These are phyloP conservation scores for Margarornis squamiger DNA, from an alignment of 2,797 vertebrate genomes.

Conservation along the genomic window DNA sequence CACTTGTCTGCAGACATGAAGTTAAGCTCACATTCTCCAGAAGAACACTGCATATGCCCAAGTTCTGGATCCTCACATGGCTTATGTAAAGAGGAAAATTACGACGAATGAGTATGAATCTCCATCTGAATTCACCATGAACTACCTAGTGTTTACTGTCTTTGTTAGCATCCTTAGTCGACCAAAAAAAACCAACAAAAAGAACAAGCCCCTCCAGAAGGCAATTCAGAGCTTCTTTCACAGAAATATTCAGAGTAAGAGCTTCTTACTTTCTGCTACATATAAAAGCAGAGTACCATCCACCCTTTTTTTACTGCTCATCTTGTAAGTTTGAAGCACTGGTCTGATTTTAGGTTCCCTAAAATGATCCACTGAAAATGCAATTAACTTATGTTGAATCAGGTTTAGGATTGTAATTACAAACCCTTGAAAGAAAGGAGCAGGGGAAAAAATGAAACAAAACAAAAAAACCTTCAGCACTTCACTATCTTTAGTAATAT, in stretches of 20 bases:
- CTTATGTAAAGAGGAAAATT: background rate
- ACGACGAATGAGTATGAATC: background rate
- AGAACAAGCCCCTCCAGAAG: background rate
- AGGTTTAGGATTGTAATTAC: background rate
- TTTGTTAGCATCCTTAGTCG: background rate
- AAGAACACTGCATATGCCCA: background rate
- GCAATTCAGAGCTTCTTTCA: background rate
- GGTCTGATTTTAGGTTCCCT: background rate
- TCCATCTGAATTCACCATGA: background rate
- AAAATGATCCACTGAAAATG: background rate
- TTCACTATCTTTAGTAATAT: background rate
- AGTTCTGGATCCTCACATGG: background rate
- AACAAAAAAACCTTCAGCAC: background rate
- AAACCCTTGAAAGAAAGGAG: background rate
- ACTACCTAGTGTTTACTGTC: background rate
- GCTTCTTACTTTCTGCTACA: background rate
- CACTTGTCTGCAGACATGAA: background rate
- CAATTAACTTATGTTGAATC: background rate
- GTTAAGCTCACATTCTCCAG: background rate
- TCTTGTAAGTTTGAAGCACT: background rate
- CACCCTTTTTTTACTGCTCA: background rate
- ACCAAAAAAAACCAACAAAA: background rate
- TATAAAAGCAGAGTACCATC: background rate
- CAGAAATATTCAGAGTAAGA: background rate
- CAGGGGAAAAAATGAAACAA: too few species aligned